Evolutionary conservation across 2,797 vertebrate species (phyloP).

Genomic region (Catostomus latipinnis): DNA sequence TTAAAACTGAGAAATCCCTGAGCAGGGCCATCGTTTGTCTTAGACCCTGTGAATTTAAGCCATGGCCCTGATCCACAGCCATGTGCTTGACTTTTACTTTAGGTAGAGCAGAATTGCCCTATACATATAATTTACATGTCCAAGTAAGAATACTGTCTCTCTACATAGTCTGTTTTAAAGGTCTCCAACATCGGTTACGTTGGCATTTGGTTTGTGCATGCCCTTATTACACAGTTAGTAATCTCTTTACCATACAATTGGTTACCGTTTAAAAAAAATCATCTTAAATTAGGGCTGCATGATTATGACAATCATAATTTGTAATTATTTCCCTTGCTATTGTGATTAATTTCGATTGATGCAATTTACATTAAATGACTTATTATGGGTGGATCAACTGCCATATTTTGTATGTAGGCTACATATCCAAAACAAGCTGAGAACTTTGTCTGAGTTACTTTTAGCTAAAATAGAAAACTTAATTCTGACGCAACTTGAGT

Average conservation of each 20-base stretch:
- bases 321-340: too few species aligned
- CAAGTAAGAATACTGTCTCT: constrained; percentile 90
- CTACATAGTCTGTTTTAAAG: constrained; percentile 76
- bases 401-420: too few species aligned
- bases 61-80: too few species aligned
- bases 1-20: background rate
- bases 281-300: constrained; percentile 42
- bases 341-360: too few species aligned
- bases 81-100: background rate
- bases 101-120: background rate
- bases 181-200: constrained; percentile 70
- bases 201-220: constrained; percentile 86
- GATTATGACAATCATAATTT: too few species aligned
- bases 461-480: too few species aligned
- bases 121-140: constrained; percentile 5
- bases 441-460: too few species aligned
- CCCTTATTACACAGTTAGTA: constrained; percentile 78
- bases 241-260: constrained; percentile 51
- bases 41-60: background rate
- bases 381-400: too few species aligned
- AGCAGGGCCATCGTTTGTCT: background rate
- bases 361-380: too few species aligned
- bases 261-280: constrained; percentile 59
- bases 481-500: too few species aligned
- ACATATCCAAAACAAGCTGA: too few species aligned